These are phyloP conservation scores for Chrosomus eos DNA, from an alignment of 2,797 vertebrate species.

Conservation along the genomic window DNA sequence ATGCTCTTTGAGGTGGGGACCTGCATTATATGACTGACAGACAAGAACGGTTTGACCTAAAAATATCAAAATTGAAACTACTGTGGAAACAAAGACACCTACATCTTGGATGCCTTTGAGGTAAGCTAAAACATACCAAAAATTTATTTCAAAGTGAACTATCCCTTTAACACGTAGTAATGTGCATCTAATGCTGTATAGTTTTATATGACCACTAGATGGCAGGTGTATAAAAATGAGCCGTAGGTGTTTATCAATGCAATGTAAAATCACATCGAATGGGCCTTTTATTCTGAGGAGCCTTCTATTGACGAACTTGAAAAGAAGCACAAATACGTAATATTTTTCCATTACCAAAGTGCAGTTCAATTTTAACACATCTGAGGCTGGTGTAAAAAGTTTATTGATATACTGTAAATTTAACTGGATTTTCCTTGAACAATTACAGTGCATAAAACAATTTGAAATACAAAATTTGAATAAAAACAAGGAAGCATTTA, in stretches of 20 bases:
- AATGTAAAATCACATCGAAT: neutral
- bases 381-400: neutral
- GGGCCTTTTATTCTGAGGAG: neutral
- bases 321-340: neutral
- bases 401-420: slow-evolving; percentile 4
- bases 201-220: slow-evolving; percentile 20
- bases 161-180: no score
- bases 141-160: no score
- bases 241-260: neutral
- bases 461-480: neutral
- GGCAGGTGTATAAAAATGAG: neutral
- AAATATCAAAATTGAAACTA: no score
- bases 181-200: neutral
- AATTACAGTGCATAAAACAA: neutral
- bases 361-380: neutral
- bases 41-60: no score
- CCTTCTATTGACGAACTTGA: neutral
- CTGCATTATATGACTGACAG: no score
- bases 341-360: neutral
- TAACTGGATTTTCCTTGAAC: no score
- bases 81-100: no score
- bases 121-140: no score
- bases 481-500: neutral
- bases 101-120: no score
- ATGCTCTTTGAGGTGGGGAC: no score